Evolutionary conservation across 2,888 invertebrate species (phyloP), one percentile per base, ranked within the genome.

Genomic region (Drosophila maculinotata): DNA sequence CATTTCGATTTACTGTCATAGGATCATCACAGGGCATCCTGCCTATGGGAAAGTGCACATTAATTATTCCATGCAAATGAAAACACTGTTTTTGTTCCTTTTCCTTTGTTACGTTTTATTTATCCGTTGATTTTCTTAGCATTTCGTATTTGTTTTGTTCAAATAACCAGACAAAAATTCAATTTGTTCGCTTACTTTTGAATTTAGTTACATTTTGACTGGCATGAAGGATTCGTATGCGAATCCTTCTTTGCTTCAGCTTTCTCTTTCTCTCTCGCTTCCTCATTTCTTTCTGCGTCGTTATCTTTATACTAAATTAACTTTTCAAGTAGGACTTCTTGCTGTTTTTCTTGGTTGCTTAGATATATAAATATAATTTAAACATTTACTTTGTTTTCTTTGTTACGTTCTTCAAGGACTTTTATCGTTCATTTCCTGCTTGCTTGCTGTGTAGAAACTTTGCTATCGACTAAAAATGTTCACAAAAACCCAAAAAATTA

Each of bases 341-440:
- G 42, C 49, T 36, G 5, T 48, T 25, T 48, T 33, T 30, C 15
- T 52, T 47, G 23, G n/a, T 76, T 60, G 35, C 77, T 83, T 81
- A 82, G 31, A 77, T 65, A 79, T 82, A 81, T 69, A 82, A 75
- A 84, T 80, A 79, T 81, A 77, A 84, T 84, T 82, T 80, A 72
- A 80, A 62, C 42, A 58, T 76, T 76, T 64, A 47, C 39, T 58
- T 76, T 59, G 44, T 35, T 74, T 65, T 65, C 33, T 12, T 64
- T 56, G 38, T 54, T 72, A 58, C 35, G 53, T 42, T 64, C 31
- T 33, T 73, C 65, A 53, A 77, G 69, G 74, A 69, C 67, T 52
- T 57, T 45, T 54, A 51, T 30, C 17, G 30, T 63, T 51, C 28
- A 8, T 49, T 48, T 47, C 45, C 53, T 47, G 52, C 53, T 30